These are phyloP conservation scores for Plecturocebus donacophilus DNA, from an alignment of 2,113 vertebrate genomes.

Conservation along the genomic window DNA sequence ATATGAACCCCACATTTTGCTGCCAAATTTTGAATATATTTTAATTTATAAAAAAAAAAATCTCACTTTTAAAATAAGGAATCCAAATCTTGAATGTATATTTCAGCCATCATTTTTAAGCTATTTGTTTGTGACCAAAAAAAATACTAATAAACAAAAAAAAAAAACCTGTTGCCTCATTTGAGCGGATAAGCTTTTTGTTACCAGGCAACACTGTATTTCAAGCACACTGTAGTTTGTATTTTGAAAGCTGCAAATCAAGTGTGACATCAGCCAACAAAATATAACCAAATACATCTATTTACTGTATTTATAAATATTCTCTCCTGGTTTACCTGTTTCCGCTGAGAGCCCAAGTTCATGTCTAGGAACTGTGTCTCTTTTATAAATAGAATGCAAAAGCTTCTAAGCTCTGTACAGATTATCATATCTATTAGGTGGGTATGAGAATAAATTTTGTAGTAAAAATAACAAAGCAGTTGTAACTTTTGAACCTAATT, in stretches of 20 bases:
- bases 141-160: neutral
- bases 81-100: neutral
- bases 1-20: neutral
- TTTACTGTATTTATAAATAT: neutral
- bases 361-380: neutral
- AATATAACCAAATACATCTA: neutral
- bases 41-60: neutral
- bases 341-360: neutral
- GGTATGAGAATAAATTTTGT: neutral
- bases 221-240: neutral
- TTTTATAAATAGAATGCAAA: neutral
- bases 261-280: neutral
- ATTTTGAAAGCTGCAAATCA: slow-evolving; percentile 24
- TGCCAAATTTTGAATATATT: slow-evolving; percentile 21
- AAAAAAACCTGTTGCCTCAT: neutral
- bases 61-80: neutral
- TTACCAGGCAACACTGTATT: neutral
- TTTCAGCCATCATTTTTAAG: neutral
- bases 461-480: neutral
- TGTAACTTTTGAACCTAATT: neutral
- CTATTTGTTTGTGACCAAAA: neutral
- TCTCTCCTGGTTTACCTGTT: neutral
- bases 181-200: neutral
- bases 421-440: neutral
- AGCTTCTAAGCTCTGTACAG: neutral